Evolutionary conservation across 1,140 invertebrate genomes (phyloP), one percentile per base, ranked within the genome.

Genomic region (Aporrectodea caliginosa): DNA sequence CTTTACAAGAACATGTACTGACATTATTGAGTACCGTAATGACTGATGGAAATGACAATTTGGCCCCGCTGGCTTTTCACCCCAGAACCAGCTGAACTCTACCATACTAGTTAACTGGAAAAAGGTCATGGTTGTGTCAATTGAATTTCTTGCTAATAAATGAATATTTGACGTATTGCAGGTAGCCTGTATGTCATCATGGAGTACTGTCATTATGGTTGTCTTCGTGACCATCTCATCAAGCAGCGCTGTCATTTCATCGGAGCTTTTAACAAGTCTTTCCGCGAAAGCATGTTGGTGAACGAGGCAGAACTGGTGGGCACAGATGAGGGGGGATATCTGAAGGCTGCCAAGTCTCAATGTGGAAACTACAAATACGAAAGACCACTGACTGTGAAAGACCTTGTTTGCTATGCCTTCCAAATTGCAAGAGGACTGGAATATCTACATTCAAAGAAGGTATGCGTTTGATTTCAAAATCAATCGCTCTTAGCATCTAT

Each of bases 401-500:
- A 98, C 88, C 90, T 99, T n/a, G 93, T 98, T 2, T 96, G 94
- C n/a, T 99, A 97, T 89, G 94, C 96, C 0, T 98, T 94, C 87
- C 97, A 99, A 34, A 94, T 98, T 1, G 96, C 96, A 1, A 91
- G 94, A 79, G 97, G 97, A 73, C 98, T 99, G 96, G 95, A 98
- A 83, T 99, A 98, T 89, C 90, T 99, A 77, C 93, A 95, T 6
- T 96, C 95, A 1, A 92, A 94, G 90, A 92, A 95, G 89, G 94
- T 95, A 12, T 12, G 43, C 43, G 22, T 6, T 22, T 58, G 43
- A n/a, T n/a, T n/a, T n/a, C n/a, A n/a, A n/a, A n/a, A n/a, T n/a
- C n/a, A n/a, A n/a, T n/a, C n/a, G n/a, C n/a, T n/a, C n/a, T n/a
- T n/a, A n/a, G n/a, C n/a, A n/a, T n/a, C n/a, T n/a, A n/a, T n/a